Percentiles rank a stretch among this genome's conserved stretches.
These are phyloP conservation scores for Alviniconcha marisindica DNA, from an alignment of 1,140 invertebrate species.

Conservation along the genomic window DNA sequence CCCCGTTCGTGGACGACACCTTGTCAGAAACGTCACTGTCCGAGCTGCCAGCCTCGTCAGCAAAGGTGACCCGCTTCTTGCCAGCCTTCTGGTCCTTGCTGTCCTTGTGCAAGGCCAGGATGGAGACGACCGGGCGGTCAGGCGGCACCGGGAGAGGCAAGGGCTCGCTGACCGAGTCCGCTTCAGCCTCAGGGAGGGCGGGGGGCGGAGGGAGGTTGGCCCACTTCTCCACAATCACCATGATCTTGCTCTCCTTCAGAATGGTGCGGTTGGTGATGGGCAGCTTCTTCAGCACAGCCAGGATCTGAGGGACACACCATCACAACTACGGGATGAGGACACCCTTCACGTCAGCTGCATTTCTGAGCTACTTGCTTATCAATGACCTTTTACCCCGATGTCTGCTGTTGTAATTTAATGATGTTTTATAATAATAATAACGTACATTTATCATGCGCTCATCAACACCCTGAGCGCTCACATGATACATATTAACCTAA, in stretches of 20 bases:
- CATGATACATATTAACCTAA: no score
- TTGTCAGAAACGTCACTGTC: constrained; percentile 66
- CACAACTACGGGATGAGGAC: no score
- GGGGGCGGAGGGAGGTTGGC: constrained; percentile 45
- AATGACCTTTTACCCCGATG: no score
- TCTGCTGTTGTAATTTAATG: no score
- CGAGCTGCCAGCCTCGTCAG: constrained; percentile 64
- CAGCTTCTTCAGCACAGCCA: constrained; percentile 86
- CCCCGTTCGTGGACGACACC: constrained; percentile 36
- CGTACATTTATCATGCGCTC: no score
- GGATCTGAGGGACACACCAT: constrained; percentile 83
- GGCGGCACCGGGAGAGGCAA: constrained; percentile 42
- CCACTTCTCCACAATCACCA: constrained; percentile 82
- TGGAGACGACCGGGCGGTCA: constrained; percentile 57
- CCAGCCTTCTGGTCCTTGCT: constrained; percentile 49
- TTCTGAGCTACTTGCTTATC: no score
- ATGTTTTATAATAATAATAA: no score
- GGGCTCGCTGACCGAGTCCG: constrained; percentile 38
- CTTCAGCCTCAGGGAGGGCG: constrained; percentile 47
- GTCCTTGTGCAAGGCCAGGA: constrained; percentile 54
- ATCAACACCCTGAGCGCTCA: no score
- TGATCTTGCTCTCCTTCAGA: constrained; percentile 92
- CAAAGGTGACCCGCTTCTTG: constrained; percentile 70
- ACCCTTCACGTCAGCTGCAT: no score
- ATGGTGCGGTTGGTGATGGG: constrained; percentile 96